These are phyloP conservation scores for Alectura lathami DNA, from an alignment of 2,113 vertebrate genomes.

Conservation along the genomic window DNA sequence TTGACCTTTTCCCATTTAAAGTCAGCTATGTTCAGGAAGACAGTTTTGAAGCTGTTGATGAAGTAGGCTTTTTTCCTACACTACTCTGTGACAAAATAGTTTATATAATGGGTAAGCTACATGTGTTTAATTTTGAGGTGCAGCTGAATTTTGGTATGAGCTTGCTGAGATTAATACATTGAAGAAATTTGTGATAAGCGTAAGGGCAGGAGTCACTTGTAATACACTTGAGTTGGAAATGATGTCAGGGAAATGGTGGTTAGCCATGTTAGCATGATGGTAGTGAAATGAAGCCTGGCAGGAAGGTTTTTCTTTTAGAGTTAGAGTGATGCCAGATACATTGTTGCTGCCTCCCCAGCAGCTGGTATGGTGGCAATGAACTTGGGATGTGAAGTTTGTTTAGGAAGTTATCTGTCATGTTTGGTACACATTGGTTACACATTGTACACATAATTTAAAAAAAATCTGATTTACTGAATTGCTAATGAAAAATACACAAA, in stretches of 20 bases:
- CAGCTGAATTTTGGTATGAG: neutral
- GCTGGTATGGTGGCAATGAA: neutral
- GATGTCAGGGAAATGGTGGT: neutral
- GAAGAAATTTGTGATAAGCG: neutral
- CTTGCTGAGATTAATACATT: neutral
- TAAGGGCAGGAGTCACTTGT: neutral
- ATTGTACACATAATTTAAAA: neutral
- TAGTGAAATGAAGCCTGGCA: neutral
- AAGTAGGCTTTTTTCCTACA: neutral
- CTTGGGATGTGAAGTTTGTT: neutral
- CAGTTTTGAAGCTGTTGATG: neutral
- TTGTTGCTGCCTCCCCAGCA: neutral
- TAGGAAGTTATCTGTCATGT: neutral
- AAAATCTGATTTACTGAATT: slow-evolving; percentile 10
- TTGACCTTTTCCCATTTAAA: neutral
- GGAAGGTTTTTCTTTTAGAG: neutral
- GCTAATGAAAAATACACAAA: neutral
- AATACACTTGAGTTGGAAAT: neutral
- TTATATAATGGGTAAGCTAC: neutral
- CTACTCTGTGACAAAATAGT: neutral
- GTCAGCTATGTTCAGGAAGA: neutral
- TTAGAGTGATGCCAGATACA: neutral
- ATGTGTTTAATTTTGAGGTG: neutral
- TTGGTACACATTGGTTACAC: neutral
- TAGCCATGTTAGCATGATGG: neutral